Evolutionary conservation across 2,113 vertebrate species (phyloP), one percentile per base, ranked within the genome.

Genomic region (Australoheros scitulus): DNA sequence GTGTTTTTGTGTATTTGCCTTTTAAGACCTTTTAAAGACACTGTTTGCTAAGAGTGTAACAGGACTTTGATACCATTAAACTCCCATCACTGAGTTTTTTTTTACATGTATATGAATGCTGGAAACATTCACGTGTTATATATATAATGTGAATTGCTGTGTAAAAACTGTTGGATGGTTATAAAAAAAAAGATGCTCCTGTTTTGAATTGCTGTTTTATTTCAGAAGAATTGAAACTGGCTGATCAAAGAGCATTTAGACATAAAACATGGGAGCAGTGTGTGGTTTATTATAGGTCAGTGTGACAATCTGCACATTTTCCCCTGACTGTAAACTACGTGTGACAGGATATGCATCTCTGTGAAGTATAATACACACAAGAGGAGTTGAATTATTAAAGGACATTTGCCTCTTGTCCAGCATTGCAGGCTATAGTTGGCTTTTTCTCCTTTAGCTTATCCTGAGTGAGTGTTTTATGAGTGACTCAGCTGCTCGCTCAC

Each of bases 21-120:
- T 65, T 82, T 63, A 76, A 80, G 13, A 70, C n/a, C 76, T 56
- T 80, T 56, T 79, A 61, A 84, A 87, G 22, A 24, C 61, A 24
- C 29, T 52, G 26, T 52, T 58, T 77, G 22, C 29, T 60, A 13
- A 77, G 86, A 75, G 79, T 68, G n/a, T 34, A 47, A 13, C 60
- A 85, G 82, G 82, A 90, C 86, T 81, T 90, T 92, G 87, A 70
- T 59, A 58, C 70, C 43, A 89, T 87, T 81, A 91, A 84, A 77
- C 43, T 43, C 47, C 11, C 41, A 13, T 61, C 47, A 59, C 14
- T 0, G 43, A 70, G 64, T 5, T 58, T 17, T 24, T 24, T 38
- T 58, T 72, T 43, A 43, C 77, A 36, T 61, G 47, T 72, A 52
- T 72, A 7, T 18, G 26, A 9, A 57, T 64, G 65, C 0, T 65